Base-by-base conservation (phyloP, 92 coral and sea anemone species). In the Zoanthus sansibaricus region DNA sequence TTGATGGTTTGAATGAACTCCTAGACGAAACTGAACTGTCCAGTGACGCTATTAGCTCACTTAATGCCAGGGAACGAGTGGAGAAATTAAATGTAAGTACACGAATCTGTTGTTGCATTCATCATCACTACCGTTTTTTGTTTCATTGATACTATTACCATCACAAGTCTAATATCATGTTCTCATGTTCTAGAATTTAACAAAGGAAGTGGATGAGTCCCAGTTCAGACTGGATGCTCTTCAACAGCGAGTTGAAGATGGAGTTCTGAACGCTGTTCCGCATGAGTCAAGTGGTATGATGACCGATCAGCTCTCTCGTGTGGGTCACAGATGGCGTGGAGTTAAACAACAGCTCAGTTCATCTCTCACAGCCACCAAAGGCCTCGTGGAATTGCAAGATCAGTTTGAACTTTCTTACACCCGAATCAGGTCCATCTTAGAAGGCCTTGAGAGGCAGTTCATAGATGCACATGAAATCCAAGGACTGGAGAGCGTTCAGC, bases 21-120 rank as follows among this genome's bases (percentile, higher is more conserved):
- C 93, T 95, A 44, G 98, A 95, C 62, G 89, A 93, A 46, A 92
- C 94, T 0, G 96, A 95, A 71, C 78, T 86, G n/a, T 79, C 88
- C 13, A 94, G 87, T 33, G 89, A 80, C 66, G 80, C 87, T 8
- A 83, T 72, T 17, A 64, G 87, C 51, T 76, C 72, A 18, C 83
- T 93, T 58, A 93, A 95, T 71, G 91, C 89, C 32, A 86, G 84
- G 10, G 93, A 95, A 46, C 86, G 93, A 72, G 89, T 93, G 52
- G 94, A 93, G 70, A 79, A 75, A 31, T 85, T 88, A 15, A 83
- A 90, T 21, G 93, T 83, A 75, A 68, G 84, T 37, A 62, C 9
- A 17, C 20, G 10, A 20, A 62, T 17, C 1, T 20, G 42, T 37
- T 37, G 42, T 37, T 37, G 42, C 42, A 37, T 37, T 37, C 42